Conservation (phyloP, 2,113 vertebrate species). For the Brienomyrus brachyistius region DNA sequence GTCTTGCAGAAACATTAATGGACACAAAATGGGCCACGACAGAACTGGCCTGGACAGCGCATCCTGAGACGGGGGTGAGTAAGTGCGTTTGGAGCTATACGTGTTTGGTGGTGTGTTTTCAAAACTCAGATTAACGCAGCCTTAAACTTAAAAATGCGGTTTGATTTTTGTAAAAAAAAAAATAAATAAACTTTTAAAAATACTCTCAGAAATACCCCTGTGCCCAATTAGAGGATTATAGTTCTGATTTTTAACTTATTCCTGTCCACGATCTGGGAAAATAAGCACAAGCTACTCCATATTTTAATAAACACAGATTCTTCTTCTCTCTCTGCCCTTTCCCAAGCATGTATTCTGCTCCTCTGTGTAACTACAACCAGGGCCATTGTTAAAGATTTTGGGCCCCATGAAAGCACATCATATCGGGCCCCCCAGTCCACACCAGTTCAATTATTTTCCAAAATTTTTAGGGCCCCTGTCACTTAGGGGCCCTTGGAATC, state of each 20-base stretch:
- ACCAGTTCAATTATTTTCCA: too few species aligned
- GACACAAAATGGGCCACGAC: constrained; percentile 96
- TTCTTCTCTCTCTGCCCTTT: constrained; percentile 34
- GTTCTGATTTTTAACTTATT: background rate
- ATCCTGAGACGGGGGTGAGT: constrained; percentile 93
- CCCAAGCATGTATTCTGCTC: constrained; percentile 42
- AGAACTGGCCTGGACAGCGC: constrained; percentile 89
- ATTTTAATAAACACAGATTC: background rate
- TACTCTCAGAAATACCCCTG: background rate
- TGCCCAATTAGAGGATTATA: background rate
- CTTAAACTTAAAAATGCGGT: constrained; percentile 1
- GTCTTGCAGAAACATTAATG: constrained; percentile 85
- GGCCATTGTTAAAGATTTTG: too few species aligned
- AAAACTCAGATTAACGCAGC: background rate
- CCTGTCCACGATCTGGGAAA: background rate
- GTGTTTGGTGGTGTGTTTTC: background rate
- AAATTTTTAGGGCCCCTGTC: too few species aligned
- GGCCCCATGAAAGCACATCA: too few species aligned
- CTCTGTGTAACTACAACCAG: constrained; percentile 37
- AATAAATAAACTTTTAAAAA: background rate
- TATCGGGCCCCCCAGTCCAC: too few species aligned
- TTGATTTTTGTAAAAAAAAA: background rate
- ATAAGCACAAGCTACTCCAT: background rate
- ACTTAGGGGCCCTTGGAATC: too few species aligned
- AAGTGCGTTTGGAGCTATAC: background rate